A percentile compares a stretch with the other conserved stretches of the same genome.
These are phyloP conservation scores for Ispidina picta DNA, from an alignment of 2,797 vertebrate species.

Conservation along the genomic window DNA sequence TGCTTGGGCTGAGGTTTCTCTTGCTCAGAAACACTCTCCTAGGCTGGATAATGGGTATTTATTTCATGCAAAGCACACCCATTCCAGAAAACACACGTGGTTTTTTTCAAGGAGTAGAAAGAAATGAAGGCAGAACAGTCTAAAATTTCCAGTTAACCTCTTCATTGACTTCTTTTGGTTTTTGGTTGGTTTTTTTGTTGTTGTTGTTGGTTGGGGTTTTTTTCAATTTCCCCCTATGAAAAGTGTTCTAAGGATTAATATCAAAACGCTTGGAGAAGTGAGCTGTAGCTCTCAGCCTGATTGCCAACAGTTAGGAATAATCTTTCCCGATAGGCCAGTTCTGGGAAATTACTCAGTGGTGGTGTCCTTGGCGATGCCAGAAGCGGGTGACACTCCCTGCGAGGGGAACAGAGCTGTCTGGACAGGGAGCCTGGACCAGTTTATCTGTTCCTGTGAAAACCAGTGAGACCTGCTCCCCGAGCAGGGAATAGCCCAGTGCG, in stretches of 20 bases:
- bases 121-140: neutral
- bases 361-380: neutral
- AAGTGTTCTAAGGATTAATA: neutral
- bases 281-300: constrained; percentile 17
- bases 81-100: neutral
- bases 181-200: no score
- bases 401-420: neutral
- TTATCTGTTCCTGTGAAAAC: neutral
- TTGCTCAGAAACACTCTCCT: neutral
- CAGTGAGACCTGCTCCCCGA: neutral
- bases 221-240: neutral
- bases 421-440: neutral
- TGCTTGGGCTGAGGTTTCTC: neutral
- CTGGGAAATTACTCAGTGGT: neutral
- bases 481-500: neutral
- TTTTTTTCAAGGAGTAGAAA: neutral
- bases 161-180: neutral
- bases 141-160: constrained; percentile 27
- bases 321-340: constrained; percentile 9
- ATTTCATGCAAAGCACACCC: neutral
- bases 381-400: neutral
- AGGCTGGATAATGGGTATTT: neutral
- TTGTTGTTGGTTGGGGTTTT: neutral
- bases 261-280: neutral
- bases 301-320: constrained; percentile 30